Base-by-base conservation (phyloP, 2,113 vertebrate species). In the Epinephelus moara region DNA sequence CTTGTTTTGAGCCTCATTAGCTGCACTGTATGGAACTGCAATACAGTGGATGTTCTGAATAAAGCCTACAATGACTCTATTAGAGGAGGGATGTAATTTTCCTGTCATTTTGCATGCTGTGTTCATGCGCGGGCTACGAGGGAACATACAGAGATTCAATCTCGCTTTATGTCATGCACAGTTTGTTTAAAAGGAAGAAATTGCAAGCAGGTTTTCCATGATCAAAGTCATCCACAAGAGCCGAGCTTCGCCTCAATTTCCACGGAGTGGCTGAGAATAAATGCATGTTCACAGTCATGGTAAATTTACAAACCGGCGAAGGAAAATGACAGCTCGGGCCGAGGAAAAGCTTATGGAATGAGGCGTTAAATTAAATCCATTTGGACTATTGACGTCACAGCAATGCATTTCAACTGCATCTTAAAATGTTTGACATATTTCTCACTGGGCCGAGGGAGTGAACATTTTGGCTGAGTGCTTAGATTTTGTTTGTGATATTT, bases 311-410 rank as follows among this genome's bases (percentile, higher is more conserved):
- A 57, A 74, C 23, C 10, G 17, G 81, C 5, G 0, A 81, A 62
- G 72, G 85, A 82, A 87, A 86, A 81, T 67, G 73, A 85, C 56
- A 14, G 45, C 70, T 66, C 33, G 6, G 18, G 52, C 45, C 6
- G 8, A 75, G 59, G 70, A 76, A 57, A 76, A 79, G 73, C 81
- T 62, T 19, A 59, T 49, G 83, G 85, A 92, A 89, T 81, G 88
- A 86, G 80, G 70, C 83, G 69, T 88, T 88, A 89, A 89, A 92
- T 91, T 49, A 81, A 84, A 90, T 88, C 91, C 84, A 90, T 91
- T 93, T 70, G 81, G 71, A 10, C 59, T 6, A 18, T 2, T 63
- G 80, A 87, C 71, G 80, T 91, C 85, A 85, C 73, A 69, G 57
- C 11, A 3, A 57, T 30, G 62, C n/a, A 79, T 75, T 85, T 78